Base-by-base conservation (phyloP, 2,113 vertebrate species). In the Sorex fumeus region DNA sequence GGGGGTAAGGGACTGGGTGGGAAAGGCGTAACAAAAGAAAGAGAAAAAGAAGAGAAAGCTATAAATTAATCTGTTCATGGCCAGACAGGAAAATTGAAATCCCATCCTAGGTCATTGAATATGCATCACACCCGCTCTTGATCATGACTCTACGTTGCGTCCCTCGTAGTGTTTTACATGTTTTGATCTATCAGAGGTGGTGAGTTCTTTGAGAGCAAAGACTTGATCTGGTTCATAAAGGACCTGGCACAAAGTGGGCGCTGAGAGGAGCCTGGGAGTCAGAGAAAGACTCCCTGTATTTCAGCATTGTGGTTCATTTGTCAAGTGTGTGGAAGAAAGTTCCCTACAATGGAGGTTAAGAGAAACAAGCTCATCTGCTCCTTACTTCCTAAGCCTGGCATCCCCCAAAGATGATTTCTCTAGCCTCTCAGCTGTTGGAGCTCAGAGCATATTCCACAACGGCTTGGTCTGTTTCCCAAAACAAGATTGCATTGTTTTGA, bases 401-500 rank as follows among this genome's bases (percentile, higher is more conserved):
- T 90, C 64, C 83, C 90, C n/a, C 6, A 92, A 89, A 90, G 85
- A 90, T 1, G 4, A 13, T 94, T 95, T 1, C 76, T 53, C 86
- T 77, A 90, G 72, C 86, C 86, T 90, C 91, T 94, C 93, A 91
- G 34, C 96, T 96, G 94, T 89, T 96, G 40, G 86, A 90, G 93
- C 88, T 95, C 72, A 91, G 66, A 88, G 94, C 28, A 36, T 94
- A 21, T 93, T 97, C 94, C 47, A 92, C 64, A 71, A 71, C 47
- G 12, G 34, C 78, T 95, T 15, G n/a, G 10, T 91, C 94, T 81
- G 43, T 95, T 96, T 96, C 91, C 25, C 91, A 94, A 97, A 96
- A 93, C 34, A 94, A 3, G 0, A 93, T 88, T 92, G 87, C 67
- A 87, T 96, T 97, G 88, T 97, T 97, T 97, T 96, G 75, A 91